phyloP scores from a whole-genome alignment of 2,797 vertebrate species.

The Paedocypris micromegethes region DNA sequence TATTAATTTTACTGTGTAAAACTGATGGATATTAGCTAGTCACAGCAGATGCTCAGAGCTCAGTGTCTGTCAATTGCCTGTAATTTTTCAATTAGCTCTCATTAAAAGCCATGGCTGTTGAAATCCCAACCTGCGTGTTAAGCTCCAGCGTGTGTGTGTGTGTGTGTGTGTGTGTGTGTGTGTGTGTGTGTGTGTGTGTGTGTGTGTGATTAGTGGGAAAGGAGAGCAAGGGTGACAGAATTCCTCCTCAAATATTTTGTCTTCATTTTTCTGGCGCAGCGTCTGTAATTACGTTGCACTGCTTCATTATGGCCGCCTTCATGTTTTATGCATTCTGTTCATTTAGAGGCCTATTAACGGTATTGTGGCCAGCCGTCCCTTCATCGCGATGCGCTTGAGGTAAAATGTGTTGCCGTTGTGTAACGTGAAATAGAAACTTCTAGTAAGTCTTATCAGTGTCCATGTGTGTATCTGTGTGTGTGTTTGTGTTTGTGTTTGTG shows the following conservation, averaged over 20 bases:
- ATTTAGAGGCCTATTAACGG: slow-evolving; percentile 74
- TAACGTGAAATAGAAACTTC: slow-evolving; percentile 27
- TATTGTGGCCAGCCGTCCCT: slow-evolving; percentile 43
- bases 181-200: slow-evolving; percentile 35
- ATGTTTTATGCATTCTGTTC: slow-evolving; percentile 80
- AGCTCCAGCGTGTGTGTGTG: slow-evolving; percentile 64
- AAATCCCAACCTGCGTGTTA: slow-evolving; percentile 63
- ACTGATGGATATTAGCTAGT: slow-evolving; percentile 39
- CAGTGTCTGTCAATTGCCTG: slow-evolving; percentile 61
- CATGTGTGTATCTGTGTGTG: background rate
- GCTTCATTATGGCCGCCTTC: slow-evolving; percentile 73
- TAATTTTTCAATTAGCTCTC: slow-evolving; percentile 77
- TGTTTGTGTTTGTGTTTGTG: too few relatives aligned
- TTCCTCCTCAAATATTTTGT: slow-evolving; percentile 81
- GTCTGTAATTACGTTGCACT: slow-evolving; percentile 75
- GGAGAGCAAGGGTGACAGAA: slow-evolving; percentile 77
- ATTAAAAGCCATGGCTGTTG: slow-evolving; percentile 69
- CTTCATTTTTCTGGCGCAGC: slow-evolving; percentile 74
- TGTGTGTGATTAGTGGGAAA: slow-evolving; percentile 72
- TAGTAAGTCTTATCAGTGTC: background rate
- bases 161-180: too few relatives aligned
- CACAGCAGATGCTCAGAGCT: slow-evolving; percentile 49
- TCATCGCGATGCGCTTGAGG: slow-evolving; percentile 10
- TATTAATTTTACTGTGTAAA: slow-evolving; percentile 38
- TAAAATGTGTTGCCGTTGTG: slow-evolving; percentile 23